Conservation (phyloP, 1,140 invertebrate species). For the Idris sp. region DNA sequence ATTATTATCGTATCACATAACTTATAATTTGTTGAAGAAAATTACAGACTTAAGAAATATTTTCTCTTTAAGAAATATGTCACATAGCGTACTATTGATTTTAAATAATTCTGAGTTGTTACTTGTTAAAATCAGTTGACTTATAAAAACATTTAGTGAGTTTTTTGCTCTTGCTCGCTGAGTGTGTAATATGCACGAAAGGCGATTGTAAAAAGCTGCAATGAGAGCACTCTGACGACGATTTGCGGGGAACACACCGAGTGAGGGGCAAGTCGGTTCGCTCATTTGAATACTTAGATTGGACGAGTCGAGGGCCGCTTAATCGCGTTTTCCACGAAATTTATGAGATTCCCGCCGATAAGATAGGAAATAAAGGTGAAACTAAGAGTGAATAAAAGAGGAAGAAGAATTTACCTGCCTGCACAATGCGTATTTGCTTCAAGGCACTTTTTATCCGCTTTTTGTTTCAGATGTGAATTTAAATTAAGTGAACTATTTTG, state of each 20-base stretch:
- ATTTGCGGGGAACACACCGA: no score
- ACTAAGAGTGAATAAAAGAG: constrained; percentile 62
- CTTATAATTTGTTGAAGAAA: no score
- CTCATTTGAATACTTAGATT: constrained; percentile 80
- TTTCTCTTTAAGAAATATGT: no score
- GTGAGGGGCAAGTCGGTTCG: constrained; percentile 59
- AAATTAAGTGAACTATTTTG: constrained; percentile 15
- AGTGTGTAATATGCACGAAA: constrained; percentile 44
- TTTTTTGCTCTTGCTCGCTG: constrained; percentile 28
- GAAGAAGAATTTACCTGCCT: constrained; percentile 49
- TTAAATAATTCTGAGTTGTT: no score
- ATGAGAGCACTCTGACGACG: constrained; percentile 36
- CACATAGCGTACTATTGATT: no score
- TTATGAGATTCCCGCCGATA: constrained; percentile 77
- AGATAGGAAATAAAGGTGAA: constrained; percentile 65
- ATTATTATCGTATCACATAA: no score
- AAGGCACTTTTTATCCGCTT: constrained; percentile 7
- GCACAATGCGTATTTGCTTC: constrained; percentile 23
- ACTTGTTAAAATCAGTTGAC: no score
- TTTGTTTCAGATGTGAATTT: constrained; percentile 38
- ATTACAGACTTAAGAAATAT: no score
- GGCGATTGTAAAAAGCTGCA: constrained; percentile 59
- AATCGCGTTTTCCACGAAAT: constrained; percentile 77
- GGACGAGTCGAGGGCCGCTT: constrained; percentile 75
- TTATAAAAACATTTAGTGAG: no score